Conservation (phyloP, 2,113 vertebrate species). For the Elephas maximus region DNA sequence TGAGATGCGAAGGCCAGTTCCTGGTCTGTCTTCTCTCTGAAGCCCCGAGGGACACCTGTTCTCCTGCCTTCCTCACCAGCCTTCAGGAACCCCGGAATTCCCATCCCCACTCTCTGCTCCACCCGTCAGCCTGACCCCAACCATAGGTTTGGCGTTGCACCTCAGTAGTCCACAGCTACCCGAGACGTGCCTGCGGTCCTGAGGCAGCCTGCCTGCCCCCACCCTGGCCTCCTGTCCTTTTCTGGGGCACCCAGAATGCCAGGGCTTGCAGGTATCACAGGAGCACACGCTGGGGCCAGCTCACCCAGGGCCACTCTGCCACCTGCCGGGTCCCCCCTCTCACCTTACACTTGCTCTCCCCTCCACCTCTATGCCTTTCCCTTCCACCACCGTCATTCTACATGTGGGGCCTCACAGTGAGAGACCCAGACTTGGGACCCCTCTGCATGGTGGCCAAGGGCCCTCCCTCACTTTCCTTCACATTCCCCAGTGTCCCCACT, state of each 20-base stretch:
- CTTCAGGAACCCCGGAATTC: not conserved
- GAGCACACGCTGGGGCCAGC: not conserved
- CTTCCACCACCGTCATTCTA: not conserved
- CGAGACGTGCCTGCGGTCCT: not conserved
- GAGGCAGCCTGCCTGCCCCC: not conserved
- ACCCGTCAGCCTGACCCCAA: not conserved
- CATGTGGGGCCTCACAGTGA: not conserved
- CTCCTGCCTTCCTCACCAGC: constrained; percentile 11
- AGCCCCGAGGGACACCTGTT: not conserved
- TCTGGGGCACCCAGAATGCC: not conserved
- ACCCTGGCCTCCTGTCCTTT: not conserved
- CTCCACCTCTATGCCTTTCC: not conserved
- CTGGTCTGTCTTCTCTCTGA: not conserved
- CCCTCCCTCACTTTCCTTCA: not conserved
- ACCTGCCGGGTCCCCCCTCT: not conserved
- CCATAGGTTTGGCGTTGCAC: not conserved
- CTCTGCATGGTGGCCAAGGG: not conserved
- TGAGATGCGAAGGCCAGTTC: not conserved
- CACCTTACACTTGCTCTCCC: not conserved
- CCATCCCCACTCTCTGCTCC: not conserved
- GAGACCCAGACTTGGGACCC: not conserved
- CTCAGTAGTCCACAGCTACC: not conserved
- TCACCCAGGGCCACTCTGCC: not conserved
- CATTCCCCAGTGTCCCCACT: not conserved
- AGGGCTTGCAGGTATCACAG: not conserved